phyloP scores from a whole-genome alignment of 2,888 invertebrate species.

The Phorcus lineatus region DNA sequence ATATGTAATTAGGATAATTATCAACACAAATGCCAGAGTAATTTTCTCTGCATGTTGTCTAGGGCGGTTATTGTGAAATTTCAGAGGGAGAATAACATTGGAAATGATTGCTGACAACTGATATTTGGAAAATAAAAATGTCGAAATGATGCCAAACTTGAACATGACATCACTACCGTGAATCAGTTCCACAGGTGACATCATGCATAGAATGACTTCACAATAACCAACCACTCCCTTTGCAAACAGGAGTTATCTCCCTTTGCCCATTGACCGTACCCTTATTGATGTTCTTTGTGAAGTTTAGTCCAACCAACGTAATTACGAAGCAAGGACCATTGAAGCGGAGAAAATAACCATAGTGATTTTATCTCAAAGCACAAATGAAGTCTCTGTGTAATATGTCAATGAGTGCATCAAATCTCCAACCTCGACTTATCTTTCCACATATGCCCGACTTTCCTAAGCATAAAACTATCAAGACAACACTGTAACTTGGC shows the following conservation, averaged over 20 bases:
- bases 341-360: background rate
- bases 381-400: background rate
- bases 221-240: conserved; percentile 11
- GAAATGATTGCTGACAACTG: too few species aligned
- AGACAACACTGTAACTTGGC: background rate
- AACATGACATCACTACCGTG: background rate
- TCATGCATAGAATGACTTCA: conserved; percentile 8
- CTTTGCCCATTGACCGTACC: background rate
- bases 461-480: background rate
- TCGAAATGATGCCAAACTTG: background rate
- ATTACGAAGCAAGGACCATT: background rate
- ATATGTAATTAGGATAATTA: background rate
- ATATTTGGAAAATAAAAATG: background rate
- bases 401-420: too few species aligned
- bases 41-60: background rate
- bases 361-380: background rate
- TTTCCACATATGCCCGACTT: background rate
- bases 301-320: too few species aligned
- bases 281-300: too few species aligned
- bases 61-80: background rate
- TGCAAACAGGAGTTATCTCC: background rate
- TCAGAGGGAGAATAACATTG: too few species aligned
- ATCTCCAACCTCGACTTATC: too few species aligned
- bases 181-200: conserved; percentile 2
- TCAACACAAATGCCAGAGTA: background rate